Base-by-base conservation (phyloP, 2,113 vertebrate species). In the Saccopteryx bilineata region DNA sequence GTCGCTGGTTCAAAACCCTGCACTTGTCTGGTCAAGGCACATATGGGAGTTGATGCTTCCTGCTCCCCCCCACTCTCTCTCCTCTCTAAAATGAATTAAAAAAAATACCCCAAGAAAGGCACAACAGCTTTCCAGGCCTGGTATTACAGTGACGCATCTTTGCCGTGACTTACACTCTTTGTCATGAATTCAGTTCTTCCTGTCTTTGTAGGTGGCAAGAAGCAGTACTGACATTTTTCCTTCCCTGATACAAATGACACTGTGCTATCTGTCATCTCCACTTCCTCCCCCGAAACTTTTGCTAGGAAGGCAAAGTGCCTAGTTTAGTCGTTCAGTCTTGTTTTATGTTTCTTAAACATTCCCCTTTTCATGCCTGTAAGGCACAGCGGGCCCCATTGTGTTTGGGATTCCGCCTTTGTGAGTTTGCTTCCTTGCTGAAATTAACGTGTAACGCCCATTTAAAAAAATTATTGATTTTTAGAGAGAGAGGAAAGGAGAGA, bases 341-440 rank as follows among this genome's bases (percentile, higher is more conserved):
- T 60, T 52, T 33, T 33, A 0, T n/a, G 39, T 26, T 63, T 56
- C 48, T 31, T 56, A 21, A 60, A 52, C 56, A 65, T 13, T 0
- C 12, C 4, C 21, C 17, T 28, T n/a, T 61, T 8, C 46, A 11
- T 18, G 50, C 56, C 52, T 61, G 1, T 17, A 24, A 60, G 48
- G 39, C 3, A 5, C 56, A 1, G 4, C 33, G 13, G 7, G 24
- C 50, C 50, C 52, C 15, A 0, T 33, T 21, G 3, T 76, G 68
- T 54, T 19, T 0, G 1, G 1, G 61, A 28, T 26, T 58, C 66
- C 0, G 0, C 31, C 7, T 74, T 23, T 31, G 56, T 18, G 74
- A 81, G 52, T n/a, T 9, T 31, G 19, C 61, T 39, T 74, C 69
- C 33, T 48, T 7, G 17, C 23, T 52, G 18, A 48, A 13, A 15